Evolutionary conservation across 2,113 vertebrate species (phyloP).

Genomic region (Callithrix jacchus): DNA sequence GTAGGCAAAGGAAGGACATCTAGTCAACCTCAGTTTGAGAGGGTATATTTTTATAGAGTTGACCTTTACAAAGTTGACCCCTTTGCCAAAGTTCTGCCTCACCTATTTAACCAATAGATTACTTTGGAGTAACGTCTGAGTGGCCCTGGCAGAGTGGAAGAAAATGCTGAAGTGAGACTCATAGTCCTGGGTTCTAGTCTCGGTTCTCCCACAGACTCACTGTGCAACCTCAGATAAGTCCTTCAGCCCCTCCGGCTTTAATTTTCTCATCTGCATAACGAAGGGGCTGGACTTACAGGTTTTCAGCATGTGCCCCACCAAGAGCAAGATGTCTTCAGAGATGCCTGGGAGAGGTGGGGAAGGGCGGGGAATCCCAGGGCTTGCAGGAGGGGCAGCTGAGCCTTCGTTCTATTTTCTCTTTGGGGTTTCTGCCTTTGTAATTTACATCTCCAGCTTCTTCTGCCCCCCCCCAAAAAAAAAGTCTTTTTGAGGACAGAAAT

Average conservation of each 20-base stretch:
- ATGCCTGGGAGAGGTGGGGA: not conserved
- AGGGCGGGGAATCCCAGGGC: not conserved
- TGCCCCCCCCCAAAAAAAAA: slow-evolving; percentile 38
- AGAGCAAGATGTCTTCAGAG: not conserved
- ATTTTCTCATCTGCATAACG: not conserved
- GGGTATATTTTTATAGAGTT: not conserved
- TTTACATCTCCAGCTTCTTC: slow-evolving; percentile 22
- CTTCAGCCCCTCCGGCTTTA: not conserved
- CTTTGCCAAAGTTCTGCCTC: not conserved
- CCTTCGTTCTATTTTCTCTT: slow-evolving; percentile 54
- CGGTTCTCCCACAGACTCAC: not conserved
- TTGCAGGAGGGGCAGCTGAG: not conserved
- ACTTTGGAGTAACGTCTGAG: not conserved
- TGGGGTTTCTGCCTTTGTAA: slow-evolving; percentile 48
- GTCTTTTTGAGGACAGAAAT: slow-evolving; percentile 25
- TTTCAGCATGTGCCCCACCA: not conserved
- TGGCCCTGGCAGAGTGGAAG: not conserved
- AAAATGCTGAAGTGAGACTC: not conserved
- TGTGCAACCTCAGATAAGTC: not conserved
- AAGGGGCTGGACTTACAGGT: not conserved
- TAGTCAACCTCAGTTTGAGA: not conserved
- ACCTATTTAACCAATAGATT: not conserved
- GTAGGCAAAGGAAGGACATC: not conserved
- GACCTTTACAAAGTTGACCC: not conserved
- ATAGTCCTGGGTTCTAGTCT: not conserved